Evolutionary conservation across 2,113 vertebrate genomes (phyloP).

Genomic region (Empidonax alnorum): DNA sequence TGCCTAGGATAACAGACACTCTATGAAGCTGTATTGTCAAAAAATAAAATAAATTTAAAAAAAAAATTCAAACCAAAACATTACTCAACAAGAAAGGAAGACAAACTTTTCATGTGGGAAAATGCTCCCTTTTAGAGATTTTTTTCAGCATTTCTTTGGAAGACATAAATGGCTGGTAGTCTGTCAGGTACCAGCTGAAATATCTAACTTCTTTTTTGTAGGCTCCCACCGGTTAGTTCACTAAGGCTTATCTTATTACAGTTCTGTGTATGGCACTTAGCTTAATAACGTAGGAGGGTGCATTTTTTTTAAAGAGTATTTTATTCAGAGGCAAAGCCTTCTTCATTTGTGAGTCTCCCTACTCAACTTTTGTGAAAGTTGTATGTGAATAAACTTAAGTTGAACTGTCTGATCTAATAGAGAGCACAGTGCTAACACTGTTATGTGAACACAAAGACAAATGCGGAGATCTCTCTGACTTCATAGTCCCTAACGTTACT

Average conservation of each 20-base stretch:
- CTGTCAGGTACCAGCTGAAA: not conserved
- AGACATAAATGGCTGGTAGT: not conserved
- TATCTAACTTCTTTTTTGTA: not conserved
- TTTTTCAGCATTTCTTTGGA: not conserved
- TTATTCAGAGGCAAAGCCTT: not conserved
- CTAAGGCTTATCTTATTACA: not conserved
- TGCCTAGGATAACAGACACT: not conserved
- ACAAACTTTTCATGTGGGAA: not conserved
- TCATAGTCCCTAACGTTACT: not conserved
- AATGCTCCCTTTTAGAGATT: not conserved
- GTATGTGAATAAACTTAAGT: not conserved
- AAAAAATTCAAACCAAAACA: not conserved
- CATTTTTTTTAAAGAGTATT: not conserved
- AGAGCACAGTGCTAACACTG: not conserved
- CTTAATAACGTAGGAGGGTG: not conserved
- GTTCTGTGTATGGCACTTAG: not conserved
- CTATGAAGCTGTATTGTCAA: not conserved
- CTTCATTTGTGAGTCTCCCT: not conserved
- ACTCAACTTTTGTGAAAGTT: not conserved
- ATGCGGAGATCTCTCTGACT: not conserved
- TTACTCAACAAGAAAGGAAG: not conserved
- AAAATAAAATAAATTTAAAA: not conserved
- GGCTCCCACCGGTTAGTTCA: not conserved
- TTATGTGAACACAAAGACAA: not conserved
- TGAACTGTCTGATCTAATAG: not conserved